Percentiles rank a stretch among this genome's conserved stretches.
These are phyloP conservation scores for Ceratoteleas bidentatus DNA, from an alignment of 1,140 invertebrate species.

Conservation along the genomic window DNA sequence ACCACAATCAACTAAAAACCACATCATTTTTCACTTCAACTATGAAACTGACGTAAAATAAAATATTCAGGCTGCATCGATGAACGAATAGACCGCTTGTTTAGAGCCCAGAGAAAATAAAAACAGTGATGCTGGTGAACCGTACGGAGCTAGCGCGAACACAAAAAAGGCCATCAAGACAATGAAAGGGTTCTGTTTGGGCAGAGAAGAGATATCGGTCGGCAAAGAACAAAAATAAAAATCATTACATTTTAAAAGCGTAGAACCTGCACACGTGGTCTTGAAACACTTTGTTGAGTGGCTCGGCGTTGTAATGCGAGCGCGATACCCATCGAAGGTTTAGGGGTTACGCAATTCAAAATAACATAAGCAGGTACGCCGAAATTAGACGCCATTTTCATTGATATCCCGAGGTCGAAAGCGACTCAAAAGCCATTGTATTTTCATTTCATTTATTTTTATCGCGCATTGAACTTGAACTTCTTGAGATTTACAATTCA, in stretches of 20 bases:
- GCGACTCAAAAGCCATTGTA: slow-evolving; percentile 40
- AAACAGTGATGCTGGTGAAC: slow-evolving; percentile 13
- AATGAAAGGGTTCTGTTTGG: slow-evolving; percentile 47
- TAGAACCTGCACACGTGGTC: slow-evolving; percentile 43
- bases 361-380: slow-evolving; percentile 50
- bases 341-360: slow-evolving; percentile 55
- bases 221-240: slow-evolving; percentile 44
- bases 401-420: slow-evolving; percentile 43
- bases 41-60: too few relatives aligned
- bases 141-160: not conserved
- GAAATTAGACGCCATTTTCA: slow-evolving; percentile 53
- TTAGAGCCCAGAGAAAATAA: not conserved
- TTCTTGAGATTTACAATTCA: slow-evolving; percentile 49
- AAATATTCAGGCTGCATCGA: too few relatives aligned
- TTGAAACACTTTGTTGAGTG: slow-evolving; percentile 36
- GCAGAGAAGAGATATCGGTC: slow-evolving; percentile 31
- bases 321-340: slow-evolving; percentile 49
- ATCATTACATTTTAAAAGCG: slow-evolving; percentile 26
- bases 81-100: too few relatives aligned
- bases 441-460: slow-evolving; percentile 47
- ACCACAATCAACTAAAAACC: too few relatives aligned
- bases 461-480: slow-evolving; percentile 56
- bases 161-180: slow-evolving; percentile 22
- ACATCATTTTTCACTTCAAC: too few relatives aligned
- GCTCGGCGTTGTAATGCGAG: slow-evolving; percentile 39